These are phyloP conservation scores for Proteles cristata DNA, from an alignment of 2,113 vertebrate species.

Conservation along the genomic window DNA sequence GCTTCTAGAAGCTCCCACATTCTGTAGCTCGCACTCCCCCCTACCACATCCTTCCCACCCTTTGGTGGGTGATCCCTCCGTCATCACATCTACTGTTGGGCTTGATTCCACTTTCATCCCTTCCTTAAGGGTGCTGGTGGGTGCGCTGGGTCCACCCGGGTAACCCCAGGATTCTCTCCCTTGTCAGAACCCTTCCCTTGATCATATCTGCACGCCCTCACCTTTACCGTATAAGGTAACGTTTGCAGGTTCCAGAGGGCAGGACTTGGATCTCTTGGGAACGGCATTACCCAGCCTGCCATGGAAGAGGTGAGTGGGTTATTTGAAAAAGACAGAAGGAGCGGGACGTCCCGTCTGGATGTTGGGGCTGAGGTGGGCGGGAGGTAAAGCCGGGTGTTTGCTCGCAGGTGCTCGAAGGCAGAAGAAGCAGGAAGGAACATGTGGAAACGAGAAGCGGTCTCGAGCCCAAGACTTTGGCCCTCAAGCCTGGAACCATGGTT, in stretches of 20 bases:
- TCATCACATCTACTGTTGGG: accelerated
- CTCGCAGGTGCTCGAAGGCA: neutral
- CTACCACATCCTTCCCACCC: accelerated
- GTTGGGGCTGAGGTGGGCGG: accelerated
- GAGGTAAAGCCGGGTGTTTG: accelerated
- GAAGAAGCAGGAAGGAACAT: neutral
- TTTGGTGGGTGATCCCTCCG: neutral
- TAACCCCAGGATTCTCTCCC: neutral
- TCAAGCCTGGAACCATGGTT: neutral
- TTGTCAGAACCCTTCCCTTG: neutral
- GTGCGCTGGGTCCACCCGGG: no score
- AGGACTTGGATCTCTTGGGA: neutral
- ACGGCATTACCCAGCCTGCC: neutral
- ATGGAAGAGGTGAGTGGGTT: neutral
- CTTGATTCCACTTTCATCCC: no score
- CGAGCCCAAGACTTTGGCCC: neutral
- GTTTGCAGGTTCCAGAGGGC: no score
- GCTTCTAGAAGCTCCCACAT: accelerated
- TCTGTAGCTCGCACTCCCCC: accelerated
- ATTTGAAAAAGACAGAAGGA: neutral
- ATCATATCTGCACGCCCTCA: neutral
- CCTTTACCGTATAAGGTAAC: neutral
- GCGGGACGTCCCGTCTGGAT: accelerated
- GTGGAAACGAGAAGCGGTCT: no score
- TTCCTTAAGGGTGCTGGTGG: neutral